Evolutionary conservation across 1,140 invertebrate genomes (phyloP).

Genomic region (Bombyx mandarina): DNA sequence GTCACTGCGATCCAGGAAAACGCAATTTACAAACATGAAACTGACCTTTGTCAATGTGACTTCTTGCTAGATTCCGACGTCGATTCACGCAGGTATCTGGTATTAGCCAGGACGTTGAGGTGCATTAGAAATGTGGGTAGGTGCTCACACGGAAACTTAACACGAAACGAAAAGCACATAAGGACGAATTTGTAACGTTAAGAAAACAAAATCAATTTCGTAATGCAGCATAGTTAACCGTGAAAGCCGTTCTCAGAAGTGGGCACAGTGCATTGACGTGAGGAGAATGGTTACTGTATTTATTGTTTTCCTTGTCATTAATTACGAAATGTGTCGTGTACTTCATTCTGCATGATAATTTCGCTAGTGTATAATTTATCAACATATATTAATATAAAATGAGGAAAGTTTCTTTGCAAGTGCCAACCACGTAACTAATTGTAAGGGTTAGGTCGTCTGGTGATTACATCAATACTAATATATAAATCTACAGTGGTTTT

Average conservation of each 20-base stretch:
- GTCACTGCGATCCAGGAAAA: no score
- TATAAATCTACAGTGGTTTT: no score
- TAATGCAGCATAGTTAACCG: constrained; percentile 33
- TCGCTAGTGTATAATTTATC: constrained; percentile 9
- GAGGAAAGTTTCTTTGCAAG: constrained; percentile 3
- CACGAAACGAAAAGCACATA: constrained; percentile 9
- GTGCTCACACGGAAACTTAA: constrained; percentile 8
- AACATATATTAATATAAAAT: constrained; percentile 8
- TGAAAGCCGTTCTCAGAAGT: constrained; percentile 55
- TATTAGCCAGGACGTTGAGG: constrained; percentile 14
- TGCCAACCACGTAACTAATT: constrained; percentile 7
- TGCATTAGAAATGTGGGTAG: constrained; percentile 18
- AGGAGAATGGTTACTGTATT: constrained; percentile 30
- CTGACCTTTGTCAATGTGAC: constrained; percentile 55
- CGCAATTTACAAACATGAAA: constrained; percentile 20
- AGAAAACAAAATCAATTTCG: constrained; percentile 31
- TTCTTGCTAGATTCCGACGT: constrained; percentile 33
- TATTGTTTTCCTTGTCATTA: constrained; percentile 23
- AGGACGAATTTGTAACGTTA: constrained; percentile 5
- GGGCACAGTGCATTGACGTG: constrained; percentile 23
- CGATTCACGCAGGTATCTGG: constrained; percentile 10
- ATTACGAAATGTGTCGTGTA: constrained; percentile 19
- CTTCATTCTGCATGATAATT: constrained; percentile 12
- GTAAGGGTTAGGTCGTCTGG: no score
- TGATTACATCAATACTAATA: no score